phyloP scores from a whole-genome alignment of 2,113 vertebrate genomes.

The Paedocypris sp. region DNA sequence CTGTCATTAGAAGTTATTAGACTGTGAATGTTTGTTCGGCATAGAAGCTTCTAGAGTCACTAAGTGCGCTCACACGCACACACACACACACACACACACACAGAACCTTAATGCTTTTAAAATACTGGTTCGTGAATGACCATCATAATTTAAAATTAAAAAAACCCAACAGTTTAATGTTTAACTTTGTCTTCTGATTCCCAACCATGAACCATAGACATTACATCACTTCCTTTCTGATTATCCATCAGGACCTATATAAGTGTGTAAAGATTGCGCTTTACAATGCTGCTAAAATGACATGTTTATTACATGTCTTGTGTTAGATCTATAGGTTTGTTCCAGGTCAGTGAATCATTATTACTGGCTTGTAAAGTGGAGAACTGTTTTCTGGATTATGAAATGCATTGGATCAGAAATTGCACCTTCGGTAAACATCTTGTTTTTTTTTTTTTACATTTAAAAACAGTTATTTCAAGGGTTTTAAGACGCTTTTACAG shows the following conservation, averaged over 20 bases:
- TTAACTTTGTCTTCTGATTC: neutral
- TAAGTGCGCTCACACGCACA: neutral
- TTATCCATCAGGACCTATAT: neutral
- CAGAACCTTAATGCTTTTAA: neutral
- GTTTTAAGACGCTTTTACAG: too few relatives aligned
- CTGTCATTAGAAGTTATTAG: conserved; percentile 47
- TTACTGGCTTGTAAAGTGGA: too few relatives aligned
- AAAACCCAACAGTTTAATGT: conserved; percentile 6
- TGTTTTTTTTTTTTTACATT: too few relatives aligned
- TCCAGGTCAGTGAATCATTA: too few relatives aligned
- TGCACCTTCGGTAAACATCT: too few relatives aligned
- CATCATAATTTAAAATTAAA: neutral
- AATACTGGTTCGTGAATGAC: too few relatives aligned
- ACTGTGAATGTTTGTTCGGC: neutral
- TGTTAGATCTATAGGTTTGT: too few relatives aligned
- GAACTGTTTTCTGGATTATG: too few relatives aligned
- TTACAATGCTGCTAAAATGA: too few relatives aligned
- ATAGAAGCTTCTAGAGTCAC: neutral
- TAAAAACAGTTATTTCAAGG: too few relatives aligned
- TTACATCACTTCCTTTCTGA: neutral
- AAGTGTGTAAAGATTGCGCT: neutral
- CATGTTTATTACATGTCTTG: too few relatives aligned
- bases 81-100: neutral
- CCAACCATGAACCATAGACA: neutral
- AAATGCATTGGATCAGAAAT: too few relatives aligned